Base-by-base conservation (phyloP, 1,140 invertebrate species). In the Plutomurus gul region DNA sequence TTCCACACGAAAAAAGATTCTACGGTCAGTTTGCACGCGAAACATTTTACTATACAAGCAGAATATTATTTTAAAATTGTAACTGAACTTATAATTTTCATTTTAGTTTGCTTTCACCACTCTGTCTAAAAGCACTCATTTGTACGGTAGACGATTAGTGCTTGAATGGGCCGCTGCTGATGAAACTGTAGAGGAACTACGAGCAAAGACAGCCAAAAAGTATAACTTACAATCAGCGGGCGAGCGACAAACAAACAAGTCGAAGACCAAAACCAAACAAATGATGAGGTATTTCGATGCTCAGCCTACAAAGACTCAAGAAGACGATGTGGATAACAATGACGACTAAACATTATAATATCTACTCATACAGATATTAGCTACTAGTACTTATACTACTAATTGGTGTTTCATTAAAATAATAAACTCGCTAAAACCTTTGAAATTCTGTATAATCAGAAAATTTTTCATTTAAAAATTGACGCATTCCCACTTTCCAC, bases 101-200 rank as follows among this genome's bases (percentile, higher is more conserved):
- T 78, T 89, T 89, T 49, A 96, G 93, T 90, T 91, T 86, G 97
- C 97, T 0, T 97, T 98, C 88, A 93, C 97, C 81, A 92, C 96
- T 0, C 85, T 99, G 0, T 93, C 92, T 83, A 94, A 96, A 86
- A 98, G 96, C 84, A 99, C 98, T 80, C 98, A 99, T 91, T 93
- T 99, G 86, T 99, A 97, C 86, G 97, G 97, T 4, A 89, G 98
- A 83, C 90, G 97, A 46, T 88, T 99, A 81, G 96, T 98, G 0
- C 87, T 99, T 20, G 97, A 99, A 89, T 99, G 98, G 98, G 97
- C 97, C 0, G 89, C 91, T n/a, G 92, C 92, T 6, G 88, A 87
- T 2, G 93, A 96, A 84, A 90, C 91, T 81, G 87, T 98, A 4
- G 91, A 93, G 18, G 89, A 92, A 79, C 87, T 98, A n/a, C 89